phyloP scores from a whole-genome alignment of 1,140 invertebrate species.

The Drosophila arawakana region DNA sequence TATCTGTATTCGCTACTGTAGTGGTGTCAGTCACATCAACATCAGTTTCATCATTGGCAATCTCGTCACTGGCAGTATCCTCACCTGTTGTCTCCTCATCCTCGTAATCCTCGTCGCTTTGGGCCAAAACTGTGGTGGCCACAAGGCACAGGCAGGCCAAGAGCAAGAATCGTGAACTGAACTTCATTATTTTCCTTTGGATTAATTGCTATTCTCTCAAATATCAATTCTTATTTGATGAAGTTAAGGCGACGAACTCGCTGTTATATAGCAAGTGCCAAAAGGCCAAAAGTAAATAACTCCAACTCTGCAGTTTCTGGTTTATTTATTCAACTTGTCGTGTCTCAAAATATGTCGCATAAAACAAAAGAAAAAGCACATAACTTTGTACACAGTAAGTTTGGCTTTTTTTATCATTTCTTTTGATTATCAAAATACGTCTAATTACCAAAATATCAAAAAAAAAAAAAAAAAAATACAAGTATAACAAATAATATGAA shows the following conservation, averaged over 20 bases:
- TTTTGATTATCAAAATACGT: constrained; percentile 7
- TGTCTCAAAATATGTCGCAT: constrained; percentile 14
- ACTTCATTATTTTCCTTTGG: constrained; percentile 51
- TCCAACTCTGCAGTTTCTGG: not conserved
- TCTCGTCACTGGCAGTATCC: constrained; percentile 6
- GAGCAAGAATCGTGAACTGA: constrained; percentile 42
- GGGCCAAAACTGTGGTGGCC: not conserved
- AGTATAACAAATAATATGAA: not conserved
- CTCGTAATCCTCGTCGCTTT: not conserved
- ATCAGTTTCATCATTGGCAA: not conserved
- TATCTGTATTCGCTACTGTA: not conserved
- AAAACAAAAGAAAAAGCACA: constrained; percentile 11
- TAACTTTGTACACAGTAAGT: not conserved
- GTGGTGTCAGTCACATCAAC: not conserved
- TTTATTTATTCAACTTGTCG: constrained; percentile 40
- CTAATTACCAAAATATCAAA: not conserved
- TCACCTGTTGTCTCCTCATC: constrained; percentile 5
- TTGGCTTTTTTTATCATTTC: not conserved
- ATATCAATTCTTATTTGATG: constrained; percentile 25
- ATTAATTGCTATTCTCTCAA: constrained; percentile 18
- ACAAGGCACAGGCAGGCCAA: constrained; percentile 43
- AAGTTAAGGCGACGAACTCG: not conserved
- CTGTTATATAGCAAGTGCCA: constrained; percentile 49
- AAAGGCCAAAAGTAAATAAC: not conserved
- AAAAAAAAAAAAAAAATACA: not conserved